A percentile compares a stretch with the other conserved stretches of the same genome.
These are phyloP conservation scores for Drosophila baimaii DNA, from an alignment of 1,140 invertebrate genomes.

Conservation along the genomic window DNA sequence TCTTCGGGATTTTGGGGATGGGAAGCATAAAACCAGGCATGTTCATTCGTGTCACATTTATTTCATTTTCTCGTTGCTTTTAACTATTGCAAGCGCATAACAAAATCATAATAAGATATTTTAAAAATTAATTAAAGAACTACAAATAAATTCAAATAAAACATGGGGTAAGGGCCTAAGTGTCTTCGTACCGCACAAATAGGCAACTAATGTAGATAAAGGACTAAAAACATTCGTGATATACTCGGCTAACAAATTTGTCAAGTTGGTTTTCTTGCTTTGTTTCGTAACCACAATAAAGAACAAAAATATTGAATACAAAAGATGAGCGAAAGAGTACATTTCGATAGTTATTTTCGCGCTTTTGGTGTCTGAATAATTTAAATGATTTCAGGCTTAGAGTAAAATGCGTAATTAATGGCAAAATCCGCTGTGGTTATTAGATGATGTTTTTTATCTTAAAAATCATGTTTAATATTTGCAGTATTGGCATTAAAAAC, in stretches of 20 bases:
- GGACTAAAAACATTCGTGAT: conserved; percentile 19
- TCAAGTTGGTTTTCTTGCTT: conserved; percentile 19
- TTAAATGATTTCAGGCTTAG: conserved; percentile 59
- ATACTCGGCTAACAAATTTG: conserved; percentile 54
- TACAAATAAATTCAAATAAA: conserved; percentile 81
- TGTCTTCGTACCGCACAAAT: conserved; percentile 69
- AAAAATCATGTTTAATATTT: conserved; percentile 40
- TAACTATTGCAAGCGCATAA: conserved; percentile 79
- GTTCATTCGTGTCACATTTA: conserved; percentile 62
- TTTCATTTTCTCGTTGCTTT: conserved; percentile 68
- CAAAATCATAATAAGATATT: conserved; percentile 74
- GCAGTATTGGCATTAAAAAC: conserved; percentile 57
- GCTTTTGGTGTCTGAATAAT: conserved; percentile 59
- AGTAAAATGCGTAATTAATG: conserved; percentile 77
- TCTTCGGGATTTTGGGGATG: conserved; percentile 4
- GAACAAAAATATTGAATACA: conserved; percentile 36
- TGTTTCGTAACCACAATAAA: conserved; percentile 51
- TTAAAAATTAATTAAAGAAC: conserved; percentile 75
- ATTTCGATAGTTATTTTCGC: conserved; percentile 18
- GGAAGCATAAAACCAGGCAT: conserved; percentile 20
- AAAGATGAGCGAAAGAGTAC: conserved; percentile 41
- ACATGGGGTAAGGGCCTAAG: conserved; percentile 73
- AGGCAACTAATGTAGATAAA: conserved; percentile 48
- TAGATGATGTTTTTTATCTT: conserved; percentile 33
- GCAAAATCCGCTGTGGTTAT: conserved; percentile 69